Base-by-base conservation (phyloP, 2,113 vertebrate genomes). In the Microcebus jonahi region DNA sequence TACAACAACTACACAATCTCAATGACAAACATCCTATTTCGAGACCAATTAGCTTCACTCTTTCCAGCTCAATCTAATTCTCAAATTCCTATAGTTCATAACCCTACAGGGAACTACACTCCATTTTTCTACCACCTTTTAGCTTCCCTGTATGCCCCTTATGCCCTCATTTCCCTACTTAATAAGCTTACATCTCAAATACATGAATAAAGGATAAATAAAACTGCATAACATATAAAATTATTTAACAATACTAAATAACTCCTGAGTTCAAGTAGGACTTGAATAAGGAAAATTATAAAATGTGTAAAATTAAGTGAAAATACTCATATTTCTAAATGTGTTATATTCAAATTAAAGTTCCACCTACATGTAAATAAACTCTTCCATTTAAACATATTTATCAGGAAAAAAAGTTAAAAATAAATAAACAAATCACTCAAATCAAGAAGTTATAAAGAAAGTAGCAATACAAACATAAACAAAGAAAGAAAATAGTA, bases 391-490 rank as follows among this genome's bases (percentile, higher is more conserved):
- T 91, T 59, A 94, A 80, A 42, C 71, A 59, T 42, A 67, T 86
- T 86, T 80, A 59, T 88, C 23, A 89, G 29, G 34, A 50, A 92
- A 92, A 50, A 84, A 82, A 63, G 48, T 86, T 81, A 48, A 31
- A 94, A 89, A 21, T 29, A 61, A 80, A 39, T 27, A 94, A 91
- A 27, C 21, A 73, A 95, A 85, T 73, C 53, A 88, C 59, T 83
- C 10, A 84, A 48, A 45, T 79, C 21, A 84, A 42, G 21, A 75
- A 50, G 27, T 48, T 73, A 13, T 83, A 65, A 95, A 48, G 55
- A 59, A 75, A 53, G 6, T 23, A 34, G 17, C 6, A 75, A 12
- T 25, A 31, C 2, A 42, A 73, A 67, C 20, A 48, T 48, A n/a
- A 55, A 55, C 17, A 55, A 55, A 55, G 17, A 81, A 88, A 7